Evolutionary conservation across 2,797 vertebrate genomes (phyloP).

Genomic region (Aulostomus chinensis): DNA sequence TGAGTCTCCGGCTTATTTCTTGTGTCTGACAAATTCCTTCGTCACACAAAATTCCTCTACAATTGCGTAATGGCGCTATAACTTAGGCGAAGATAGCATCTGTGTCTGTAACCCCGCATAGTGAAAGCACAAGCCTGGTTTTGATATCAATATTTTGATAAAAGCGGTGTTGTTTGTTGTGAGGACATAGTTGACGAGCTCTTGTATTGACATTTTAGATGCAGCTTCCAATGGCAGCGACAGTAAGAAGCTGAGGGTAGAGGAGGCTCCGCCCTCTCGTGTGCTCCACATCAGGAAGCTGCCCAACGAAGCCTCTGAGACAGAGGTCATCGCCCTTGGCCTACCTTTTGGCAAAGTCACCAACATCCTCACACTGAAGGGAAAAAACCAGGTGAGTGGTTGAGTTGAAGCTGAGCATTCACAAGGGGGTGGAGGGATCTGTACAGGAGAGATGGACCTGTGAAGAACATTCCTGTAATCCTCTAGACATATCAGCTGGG

Average conservation of each 20-base stretch:
- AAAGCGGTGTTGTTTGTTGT: not conserved
- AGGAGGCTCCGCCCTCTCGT: conserved; percentile 92
- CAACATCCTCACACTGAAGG: conserved; percentile 97
- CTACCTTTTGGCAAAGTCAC: conserved; percentile 98
- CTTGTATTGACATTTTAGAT: conserved; percentile 51
- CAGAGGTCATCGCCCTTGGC: conserved; percentile 95
- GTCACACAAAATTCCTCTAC: no score
- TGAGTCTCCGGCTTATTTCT: no score
- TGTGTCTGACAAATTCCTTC: no score
- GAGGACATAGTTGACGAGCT: not conserved
- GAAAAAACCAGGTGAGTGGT: conserved; percentile 93
- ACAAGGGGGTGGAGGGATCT: no score
- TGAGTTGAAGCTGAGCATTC: no score
- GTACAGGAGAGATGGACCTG: no score
- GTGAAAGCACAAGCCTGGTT: no score
- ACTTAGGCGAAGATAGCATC: no score
- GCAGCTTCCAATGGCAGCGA: conserved; percentile 93
- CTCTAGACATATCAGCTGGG: no score
- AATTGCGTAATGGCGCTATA: no score
- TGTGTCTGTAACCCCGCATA: no score
- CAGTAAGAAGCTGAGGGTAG: conserved; percentile 94
- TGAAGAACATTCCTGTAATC: no score
- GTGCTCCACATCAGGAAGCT: conserved; percentile 98
- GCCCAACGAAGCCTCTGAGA: conserved; percentile 94
- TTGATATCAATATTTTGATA: not conserved